Conservation (phyloP, 30 jellyfish, hydroid and myxozoan genomes). For the Pseudorhiza aurosa region DNA sequence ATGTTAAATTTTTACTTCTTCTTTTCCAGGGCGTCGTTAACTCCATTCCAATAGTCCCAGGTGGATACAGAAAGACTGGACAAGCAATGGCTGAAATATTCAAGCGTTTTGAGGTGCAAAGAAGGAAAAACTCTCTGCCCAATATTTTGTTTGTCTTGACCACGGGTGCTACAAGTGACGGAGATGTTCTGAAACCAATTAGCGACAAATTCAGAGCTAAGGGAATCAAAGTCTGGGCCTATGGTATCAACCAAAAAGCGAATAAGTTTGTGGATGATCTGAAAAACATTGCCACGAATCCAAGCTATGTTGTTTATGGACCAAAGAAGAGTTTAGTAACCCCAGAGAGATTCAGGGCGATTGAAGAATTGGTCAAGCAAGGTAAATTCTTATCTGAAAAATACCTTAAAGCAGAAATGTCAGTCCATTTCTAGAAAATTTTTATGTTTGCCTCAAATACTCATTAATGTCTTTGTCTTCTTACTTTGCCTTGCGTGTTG, state of each 20-base stretch:
- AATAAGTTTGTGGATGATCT: slow-evolving; percentile 40
- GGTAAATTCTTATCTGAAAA: too few relatives aligned
- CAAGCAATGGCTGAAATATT: slow-evolving; percentile 57
- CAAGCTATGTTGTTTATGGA: slow-evolving; percentile 48
- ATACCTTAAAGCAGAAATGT: too few relatives aligned
- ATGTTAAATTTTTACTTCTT: background rate
- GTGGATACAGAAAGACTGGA: slow-evolving; percentile 62
- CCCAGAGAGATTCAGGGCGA: slow-evolving; percentile 69
- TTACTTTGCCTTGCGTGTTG: too few relatives aligned
- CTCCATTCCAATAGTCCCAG: slow-evolving; percentile 53
- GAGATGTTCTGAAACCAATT: slow-evolving; percentile 11
- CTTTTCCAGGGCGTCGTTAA: slow-evolving; percentile 28
- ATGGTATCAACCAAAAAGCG: slow-evolving; percentile 66
- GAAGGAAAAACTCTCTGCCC: slow-evolving; percentile 39
- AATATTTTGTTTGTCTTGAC: slow-evolving; percentile 52
- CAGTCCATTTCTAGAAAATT: too few relatives aligned
- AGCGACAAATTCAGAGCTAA: slow-evolving; percentile 28
- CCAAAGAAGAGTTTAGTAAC: slow-evolving; percentile 47
- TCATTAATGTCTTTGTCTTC: too few relatives aligned
- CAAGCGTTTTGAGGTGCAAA: slow-evolving; percentile 31
- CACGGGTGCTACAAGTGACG: slow-evolving; percentile 73
- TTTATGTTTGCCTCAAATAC: too few relatives aligned
- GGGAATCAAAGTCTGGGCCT: slow-evolving; percentile 49
- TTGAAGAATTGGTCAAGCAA: slow-evolving; percentile 38
- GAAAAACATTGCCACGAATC: slow-evolving; percentile 33